Evolutionary conservation across 1,140 invertebrate species (phyloP), one percentile per base, ranked within the genome.

Genomic region (Popillia japonica): DNA sequence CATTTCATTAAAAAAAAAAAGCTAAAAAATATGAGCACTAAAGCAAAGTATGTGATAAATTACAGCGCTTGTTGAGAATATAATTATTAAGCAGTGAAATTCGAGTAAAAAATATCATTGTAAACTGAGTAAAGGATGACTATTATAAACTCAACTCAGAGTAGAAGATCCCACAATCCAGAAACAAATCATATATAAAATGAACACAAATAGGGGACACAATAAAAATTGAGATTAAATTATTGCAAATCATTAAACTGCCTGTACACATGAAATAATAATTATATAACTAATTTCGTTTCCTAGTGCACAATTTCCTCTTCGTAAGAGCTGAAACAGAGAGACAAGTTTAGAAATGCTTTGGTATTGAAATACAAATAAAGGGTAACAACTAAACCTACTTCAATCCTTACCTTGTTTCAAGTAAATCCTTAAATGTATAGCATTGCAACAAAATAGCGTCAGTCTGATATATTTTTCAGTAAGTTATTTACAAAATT

Each of bases 371-470:
- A 55, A 55, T 55, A 55, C 14, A n/a, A 55, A 55, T n/a, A 55
- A 55, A 17, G 3, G 17, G 27, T 34, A 34, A 34, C 27, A 34
- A 3, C 3, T 68, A 22, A 6, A 68, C 11, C 14, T 68, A 27
- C 0, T 68, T 6, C 20, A 72, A 41, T 55, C 48, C 79, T 80
- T 80, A 80, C 76, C 76, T 40, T 78, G 68, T 72, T 77, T 72
- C 27, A 74, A 68, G 22, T 68, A 68, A 68, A 20, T 74, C 72
- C 72, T 41, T 22, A 74, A 22, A 11, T 40, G 41, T 74, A 74
- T 20, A 74, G 76, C 77, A 81, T 77, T 81, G 77, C 81, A 80
- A 81, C 77, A 81, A 80, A 81, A 81, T 77, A 80, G 79, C 79
- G 68, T 81, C 81, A 81, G 81, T 81, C 80, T 80, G 80, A 74